These are phyloP conservation scores for Allolobophora icterica DNA, from an alignment of 2,888 invertebrate genomes.

Conservation along the genomic window DNA sequence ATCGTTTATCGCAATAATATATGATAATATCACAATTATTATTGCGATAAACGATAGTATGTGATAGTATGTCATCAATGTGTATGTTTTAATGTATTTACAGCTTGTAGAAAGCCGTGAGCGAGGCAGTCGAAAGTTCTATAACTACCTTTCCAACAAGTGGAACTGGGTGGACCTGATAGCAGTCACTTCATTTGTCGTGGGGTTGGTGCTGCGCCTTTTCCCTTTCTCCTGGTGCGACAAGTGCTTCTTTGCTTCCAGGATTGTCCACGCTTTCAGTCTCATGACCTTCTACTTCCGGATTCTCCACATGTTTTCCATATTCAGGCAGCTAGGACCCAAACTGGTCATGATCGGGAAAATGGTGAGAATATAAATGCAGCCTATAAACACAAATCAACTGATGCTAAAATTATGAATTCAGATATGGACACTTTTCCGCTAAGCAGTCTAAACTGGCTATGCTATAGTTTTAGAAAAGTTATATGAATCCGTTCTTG, in stretches of 20 bases:
- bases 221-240: not conserved
- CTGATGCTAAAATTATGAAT: too few species aligned
- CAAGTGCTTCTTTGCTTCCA: constrained; percentile 57
- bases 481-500: too few species aligned
- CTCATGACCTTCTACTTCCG: constrained; percentile 63
- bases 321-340: constrained; percentile 61
- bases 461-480: too few species aligned
- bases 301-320: constrained; percentile 62
- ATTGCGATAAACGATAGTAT: too few species aligned
- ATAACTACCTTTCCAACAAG: constrained; percentile 26
- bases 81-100: not conserved
- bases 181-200: constrained; percentile 6
- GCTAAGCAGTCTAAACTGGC: too few species aligned
- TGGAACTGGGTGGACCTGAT: constrained; percentile 33
- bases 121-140: not conserved
- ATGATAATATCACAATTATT: too few species aligned
- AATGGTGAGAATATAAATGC: constrained; percentile 56
- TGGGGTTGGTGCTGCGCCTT: constrained; percentile 30
- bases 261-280: constrained; percentile 63
- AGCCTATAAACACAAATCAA: too few species aligned
- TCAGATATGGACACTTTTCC: too few species aligned
- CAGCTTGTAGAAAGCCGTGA: not conserved
- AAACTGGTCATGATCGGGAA: constrained; percentile 64
- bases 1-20: not conserved
- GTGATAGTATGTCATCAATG: too few species aligned